Evolutionary conservation across 2,113 vertebrate genomes (phyloP).

Genomic region (Todiramphus saurophagus): DNA sequence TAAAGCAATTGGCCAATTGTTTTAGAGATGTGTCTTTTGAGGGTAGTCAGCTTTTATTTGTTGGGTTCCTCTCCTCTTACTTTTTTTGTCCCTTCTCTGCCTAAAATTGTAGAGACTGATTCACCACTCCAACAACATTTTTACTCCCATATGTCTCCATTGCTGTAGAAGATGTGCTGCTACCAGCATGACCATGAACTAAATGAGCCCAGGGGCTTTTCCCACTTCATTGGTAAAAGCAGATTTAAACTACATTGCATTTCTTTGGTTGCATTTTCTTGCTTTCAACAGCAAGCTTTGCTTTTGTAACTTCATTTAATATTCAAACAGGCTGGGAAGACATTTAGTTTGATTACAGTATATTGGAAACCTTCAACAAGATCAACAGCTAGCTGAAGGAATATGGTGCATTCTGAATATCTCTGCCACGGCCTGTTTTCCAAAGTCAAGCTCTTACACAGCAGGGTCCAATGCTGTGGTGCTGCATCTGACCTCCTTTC

Average conservation of each 20-base stretch:
- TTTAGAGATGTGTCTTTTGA: slow-evolving; percentile 2
- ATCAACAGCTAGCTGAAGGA: background rate
- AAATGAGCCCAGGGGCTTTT: background rate
- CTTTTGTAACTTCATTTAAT: background rate
- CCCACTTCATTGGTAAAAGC: background rate
- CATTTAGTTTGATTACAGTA: background rate
- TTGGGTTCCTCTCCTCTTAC: background rate
- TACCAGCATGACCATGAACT: background rate
- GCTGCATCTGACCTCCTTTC: background rate
- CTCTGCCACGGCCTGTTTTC: background rate
- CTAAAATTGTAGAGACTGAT: background rate
- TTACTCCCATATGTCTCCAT: background rate
- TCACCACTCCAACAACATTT: background rate
- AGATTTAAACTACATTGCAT: background rate
- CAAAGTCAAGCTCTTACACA: background rate
- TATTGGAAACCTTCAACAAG: background rate
- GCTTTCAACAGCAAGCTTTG: background rate
- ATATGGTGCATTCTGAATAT: background rate
- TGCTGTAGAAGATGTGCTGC: background rate
- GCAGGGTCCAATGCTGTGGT: background rate
- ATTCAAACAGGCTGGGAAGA: background rate
- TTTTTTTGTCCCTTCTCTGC: background rate
- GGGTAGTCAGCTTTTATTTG: background rate
- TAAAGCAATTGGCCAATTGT: slow-evolving; percentile 24
- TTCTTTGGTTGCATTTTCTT: background rate